These are phyloP conservation scores for Pseudomyrmex dendroicus DNA, from an alignment of 1,140 invertebrate species.

Conservation along the genomic window DNA sequence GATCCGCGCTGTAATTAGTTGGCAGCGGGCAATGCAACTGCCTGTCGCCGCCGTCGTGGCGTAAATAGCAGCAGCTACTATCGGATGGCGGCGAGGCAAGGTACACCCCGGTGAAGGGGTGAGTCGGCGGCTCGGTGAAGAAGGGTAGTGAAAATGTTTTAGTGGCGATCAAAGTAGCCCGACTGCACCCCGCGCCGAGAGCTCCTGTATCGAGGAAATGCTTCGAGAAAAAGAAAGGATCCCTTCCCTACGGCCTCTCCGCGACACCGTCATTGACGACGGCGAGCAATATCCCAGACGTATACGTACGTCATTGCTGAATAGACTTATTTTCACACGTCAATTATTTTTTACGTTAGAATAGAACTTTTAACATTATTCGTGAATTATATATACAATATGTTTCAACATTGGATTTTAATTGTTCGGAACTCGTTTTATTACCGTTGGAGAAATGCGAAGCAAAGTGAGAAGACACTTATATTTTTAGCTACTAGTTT, in stretches of 20 bases:
- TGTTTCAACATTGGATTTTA: background rate
- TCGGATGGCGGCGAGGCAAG: conserved; percentile 49
- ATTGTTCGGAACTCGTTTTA: no score
- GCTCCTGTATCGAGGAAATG: conserved; percentile 51
- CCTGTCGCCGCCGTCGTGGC: conserved; percentile 29
- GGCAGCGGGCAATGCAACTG: conserved; percentile 74
- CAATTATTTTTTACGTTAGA: background rate
- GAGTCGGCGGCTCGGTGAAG: conserved; percentile 12
- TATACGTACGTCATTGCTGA: background rate
- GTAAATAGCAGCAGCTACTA: conserved; percentile 52
- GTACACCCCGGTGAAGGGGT: background rate
- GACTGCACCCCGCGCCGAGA: conserved; percentile 72
- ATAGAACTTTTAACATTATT: background rate
- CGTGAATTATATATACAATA: background rate
- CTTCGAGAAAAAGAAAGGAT: conserved; percentile 34
- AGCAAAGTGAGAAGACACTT: background rate
- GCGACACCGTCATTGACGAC: conserved; percentile 42
- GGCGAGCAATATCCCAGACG: conserved; percentile 42
- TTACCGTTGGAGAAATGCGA: background rate
- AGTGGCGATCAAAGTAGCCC: conserved; percentile 84
- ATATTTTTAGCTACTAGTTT: background rate
- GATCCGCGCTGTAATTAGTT: conserved; percentile 84
- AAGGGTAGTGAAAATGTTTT: conserved; percentile 82
- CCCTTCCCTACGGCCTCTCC: background rate
- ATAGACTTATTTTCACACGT: background rate